Evolutionary conservation across 1,140 invertebrate species (phyloP).

Genomic region (Hylaeus anthracinus): DNA sequence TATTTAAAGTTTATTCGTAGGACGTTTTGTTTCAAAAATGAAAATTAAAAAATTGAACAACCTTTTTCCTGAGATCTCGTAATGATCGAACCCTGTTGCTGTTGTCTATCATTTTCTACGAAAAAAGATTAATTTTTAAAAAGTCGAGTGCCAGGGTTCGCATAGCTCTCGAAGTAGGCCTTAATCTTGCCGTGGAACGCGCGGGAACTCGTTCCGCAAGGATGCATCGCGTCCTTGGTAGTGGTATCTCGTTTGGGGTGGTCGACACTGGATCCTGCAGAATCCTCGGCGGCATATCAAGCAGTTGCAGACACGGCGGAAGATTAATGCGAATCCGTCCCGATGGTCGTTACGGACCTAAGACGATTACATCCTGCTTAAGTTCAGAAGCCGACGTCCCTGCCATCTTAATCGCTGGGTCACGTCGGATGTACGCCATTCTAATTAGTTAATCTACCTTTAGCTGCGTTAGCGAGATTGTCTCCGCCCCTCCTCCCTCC

Average conservation of each 20-base stretch:
- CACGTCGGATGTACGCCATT: conserved; percentile 59
- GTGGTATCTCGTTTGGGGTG: conserved; percentile 32
- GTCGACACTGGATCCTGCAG: conserved; percentile 36
- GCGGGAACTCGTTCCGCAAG: conserved; percentile 34
- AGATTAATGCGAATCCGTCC: conserved; percentile 69
- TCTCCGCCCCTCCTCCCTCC: neutral
- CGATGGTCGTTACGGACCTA: conserved; percentile 69
- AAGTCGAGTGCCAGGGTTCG: too few relatives aligned
- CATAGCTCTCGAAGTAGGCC: too few relatives aligned
- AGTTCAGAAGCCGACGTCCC: conserved; percentile 60
- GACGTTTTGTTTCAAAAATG: too few relatives aligned
- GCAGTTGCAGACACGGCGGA: conserved; percentile 59
- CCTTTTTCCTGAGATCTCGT: too few relatives aligned
- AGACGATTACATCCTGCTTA: conserved; percentile 71
- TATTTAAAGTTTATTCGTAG: too few relatives aligned
- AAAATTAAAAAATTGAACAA: too few relatives aligned
- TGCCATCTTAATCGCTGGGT: conserved; percentile 62
- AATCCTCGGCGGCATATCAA: conserved; percentile 64
- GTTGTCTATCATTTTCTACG: too few relatives aligned
- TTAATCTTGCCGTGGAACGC: conserved; percentile 56
- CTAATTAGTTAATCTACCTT: conserved; percentile 69
- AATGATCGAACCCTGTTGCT: too few relatives aligned
- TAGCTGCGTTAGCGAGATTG: conserved; percentile 41
- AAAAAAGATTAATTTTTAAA: too few relatives aligned
- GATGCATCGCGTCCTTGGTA: conserved; percentile 29